Evolutionary conservation across 2,113 vertebrate genomes (phyloP).

Genomic region (Bagarius yarrelli): DNA sequence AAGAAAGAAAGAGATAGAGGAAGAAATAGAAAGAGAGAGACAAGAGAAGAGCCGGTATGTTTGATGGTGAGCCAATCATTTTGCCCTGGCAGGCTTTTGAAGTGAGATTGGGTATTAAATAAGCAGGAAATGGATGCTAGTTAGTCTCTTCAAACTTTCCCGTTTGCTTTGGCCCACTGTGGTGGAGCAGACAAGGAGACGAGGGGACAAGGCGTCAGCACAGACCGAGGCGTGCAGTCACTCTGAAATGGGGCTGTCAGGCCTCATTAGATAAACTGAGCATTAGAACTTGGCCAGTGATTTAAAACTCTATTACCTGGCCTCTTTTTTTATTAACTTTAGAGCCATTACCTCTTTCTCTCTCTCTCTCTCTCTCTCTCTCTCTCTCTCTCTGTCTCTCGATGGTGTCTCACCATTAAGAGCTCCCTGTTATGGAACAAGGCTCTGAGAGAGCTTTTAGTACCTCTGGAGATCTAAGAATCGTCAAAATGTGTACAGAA

Average conservation of each 20-base stretch:
- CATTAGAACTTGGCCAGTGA: conserved; percentile 72
- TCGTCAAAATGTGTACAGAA: not conserved
- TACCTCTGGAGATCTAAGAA: not conserved
- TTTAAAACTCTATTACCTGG: conserved; percentile 76
- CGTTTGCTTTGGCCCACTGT: conserved; percentile 54
- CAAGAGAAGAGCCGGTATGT: conserved; percentile 34
- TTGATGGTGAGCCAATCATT: conserved; percentile 53
- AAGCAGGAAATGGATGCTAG: conserved; percentile 70
- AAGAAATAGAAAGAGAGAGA: not conserved
- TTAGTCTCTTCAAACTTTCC: conserved; percentile 70
- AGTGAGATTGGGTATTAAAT: conserved; percentile 72
- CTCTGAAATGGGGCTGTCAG: conserved; percentile 72
- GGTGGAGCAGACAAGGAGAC: conserved; percentile 48
- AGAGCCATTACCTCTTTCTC: conserved; percentile 67
- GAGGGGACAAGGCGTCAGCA: conserved; percentile 49
- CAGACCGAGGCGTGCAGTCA: conserved; percentile 60
- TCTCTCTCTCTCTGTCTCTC: conserved; percentile 49
- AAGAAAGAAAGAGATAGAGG: conserved; percentile 7
- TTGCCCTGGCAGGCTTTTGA: conserved; percentile 58
- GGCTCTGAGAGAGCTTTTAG: not conserved
- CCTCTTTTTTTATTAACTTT: conserved; percentile 73
- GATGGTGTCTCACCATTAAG: conserved; percentile 62
- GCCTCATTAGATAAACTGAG: conserved; percentile 72
- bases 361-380: not conserved
- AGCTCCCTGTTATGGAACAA: conserved; percentile 47